Evolutionary conservation across 2,113 vertebrate genomes (phyloP), one percentile per base, ranked within the genome.

Genomic region (Axis porcinus): DNA sequence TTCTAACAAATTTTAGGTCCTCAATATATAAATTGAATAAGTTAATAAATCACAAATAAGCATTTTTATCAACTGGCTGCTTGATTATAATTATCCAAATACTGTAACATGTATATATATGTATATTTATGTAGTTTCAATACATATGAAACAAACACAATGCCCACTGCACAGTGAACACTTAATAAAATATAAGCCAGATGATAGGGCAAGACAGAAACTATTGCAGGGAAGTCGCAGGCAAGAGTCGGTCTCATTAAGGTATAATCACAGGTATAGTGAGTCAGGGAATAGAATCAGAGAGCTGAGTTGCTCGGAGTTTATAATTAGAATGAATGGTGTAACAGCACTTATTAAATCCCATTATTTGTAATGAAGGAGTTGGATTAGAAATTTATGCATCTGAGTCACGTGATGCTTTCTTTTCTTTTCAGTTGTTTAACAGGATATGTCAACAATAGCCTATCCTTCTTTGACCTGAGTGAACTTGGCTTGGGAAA

Each of bases 371-470:
- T 70, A 54, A 79, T 57, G 54, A 82, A 92, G 28, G 28, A 67
- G 36, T 30, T 90, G 27, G 30, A 60, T 23, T 89, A 17, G 13
- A 78, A 86, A 86, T 19, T 7, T 83, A 43, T 47, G 57, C 57
- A 52, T 84, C 27, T 91, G 58, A 96, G 57, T 93, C 45, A 93
- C 25, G 13, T 52, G 27, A 62, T 78, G 12, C 54, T 95, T 83
- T 55, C 47, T 95, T 86, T 55, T 78, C 97, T 98, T 94, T 96
- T 79, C 98, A 99, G 99, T 90, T 99, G 99, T 98, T 99, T 99
- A 89, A 99, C 97, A 86, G 99, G 99, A n/a, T 99, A 99, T 86
- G 99, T 99, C 98, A 99, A 99, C 98, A 99, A 99, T 97, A 99
- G 99, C 98, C 98, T 99, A 82, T 99, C 99, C 33, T 99, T 99